Base-by-base conservation (phyloP, 2,113 vertebrate genomes). In the Melanerpes aurifrons region DNA sequence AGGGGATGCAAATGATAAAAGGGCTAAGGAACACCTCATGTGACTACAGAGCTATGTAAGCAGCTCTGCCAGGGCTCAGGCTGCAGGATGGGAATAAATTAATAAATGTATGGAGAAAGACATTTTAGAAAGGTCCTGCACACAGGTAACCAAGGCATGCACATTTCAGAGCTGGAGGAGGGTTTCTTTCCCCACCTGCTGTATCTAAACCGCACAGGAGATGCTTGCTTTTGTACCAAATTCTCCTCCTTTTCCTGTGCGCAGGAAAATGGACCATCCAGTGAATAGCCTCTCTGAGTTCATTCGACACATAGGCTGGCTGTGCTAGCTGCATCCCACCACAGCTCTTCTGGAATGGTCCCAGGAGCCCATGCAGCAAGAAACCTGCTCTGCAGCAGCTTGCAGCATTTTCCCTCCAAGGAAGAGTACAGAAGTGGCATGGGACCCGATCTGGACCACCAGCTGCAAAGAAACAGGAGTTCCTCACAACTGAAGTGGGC, bases 241-340 rank as follows among this genome's bases (percentile, higher is more conserved):
- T 47, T 53, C n/a, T 78, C 43, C 37, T 68, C 64, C 20, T 37
- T 57, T 26, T 31, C 72, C 26, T 3, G 4, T 3, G 19, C 12
- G 76, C 82, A 48, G 81, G 56, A 66, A 45, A 45, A 75, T 0
- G 24, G 62, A 21, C 31, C 7, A 12, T 12, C 9, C 75, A 62
- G 37, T 6, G 19, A 40, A 45, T 1, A 17, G n/a, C 16, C 14
- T 6, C n/a, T 1, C 13, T 7, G 0, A 43, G n/a, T 0, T 37
- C 40, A 12, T 7, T 0, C 3, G 40, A 58, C 58, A 7, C 25
- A 7, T 1, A 15, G 56, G 71, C 24, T 35, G 75, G 10, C 18
- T 7, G 37, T 47, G 59, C 59, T 67, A 37, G 35, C 53, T 24
- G 54, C 75, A 19, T 21, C 43, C 53, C 80, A 29, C 40, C 12